Percentiles rank a stretch among this genome's conserved stretches.
Evolutionary conservation across 2,888 invertebrate genomes (phyloP).

Genomic region (Stomorhina lunata): DNA sequence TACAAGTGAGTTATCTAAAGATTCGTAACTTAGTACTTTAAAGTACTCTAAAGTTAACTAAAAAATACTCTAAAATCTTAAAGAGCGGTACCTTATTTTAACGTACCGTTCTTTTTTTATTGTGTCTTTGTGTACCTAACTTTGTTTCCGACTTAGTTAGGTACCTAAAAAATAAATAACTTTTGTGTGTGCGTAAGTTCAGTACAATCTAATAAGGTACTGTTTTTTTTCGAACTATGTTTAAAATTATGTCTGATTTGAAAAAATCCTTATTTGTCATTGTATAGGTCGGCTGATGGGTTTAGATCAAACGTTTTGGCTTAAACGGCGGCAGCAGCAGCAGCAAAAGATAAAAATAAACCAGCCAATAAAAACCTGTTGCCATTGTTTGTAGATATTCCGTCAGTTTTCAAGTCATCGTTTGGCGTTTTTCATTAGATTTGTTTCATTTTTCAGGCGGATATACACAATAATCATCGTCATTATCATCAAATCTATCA

Average conservation of each 20-base stretch:
- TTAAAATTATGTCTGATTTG: slow-evolving; percentile 45
- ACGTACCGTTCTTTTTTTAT: no score
- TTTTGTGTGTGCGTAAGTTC: background rate
- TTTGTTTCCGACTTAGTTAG: no score
- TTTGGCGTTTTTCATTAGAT: slow-evolving; percentile 41
- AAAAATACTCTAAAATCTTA: no score
- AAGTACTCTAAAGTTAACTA: no score
- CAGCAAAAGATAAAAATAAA: slow-evolving; percentile 18
- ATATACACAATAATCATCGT: slow-evolving; percentile 40
- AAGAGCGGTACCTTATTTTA: no score
- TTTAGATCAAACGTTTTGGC: slow-evolving; percentile 50
- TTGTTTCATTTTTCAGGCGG: slow-evolving; percentile 39
- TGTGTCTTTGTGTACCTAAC: no score
- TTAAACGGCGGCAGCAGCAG: background rate
- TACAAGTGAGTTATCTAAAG: no score
- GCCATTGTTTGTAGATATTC: slow-evolving; percentile 39
- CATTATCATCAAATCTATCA: slow-evolving; percentile 17
- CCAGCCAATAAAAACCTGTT: slow-evolving; percentile 40
- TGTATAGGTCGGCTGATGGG: slow-evolving; percentile 47
- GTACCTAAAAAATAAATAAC: background rate
- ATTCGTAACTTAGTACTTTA: no score
- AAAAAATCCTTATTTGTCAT: slow-evolving; percentile 51
- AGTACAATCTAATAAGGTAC: slow-evolving; percentile 32
- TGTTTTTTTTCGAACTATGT: slow-evolving; percentile 50
- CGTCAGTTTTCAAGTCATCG: slow-evolving; percentile 47